Percentiles rank a stretch among this genome's conserved stretches.
These are phyloP conservation scores for Umimayanthus chanpuru DNA, from an alignment of 92 coral and sea anemone genomes.

Conservation along the genomic window DNA sequence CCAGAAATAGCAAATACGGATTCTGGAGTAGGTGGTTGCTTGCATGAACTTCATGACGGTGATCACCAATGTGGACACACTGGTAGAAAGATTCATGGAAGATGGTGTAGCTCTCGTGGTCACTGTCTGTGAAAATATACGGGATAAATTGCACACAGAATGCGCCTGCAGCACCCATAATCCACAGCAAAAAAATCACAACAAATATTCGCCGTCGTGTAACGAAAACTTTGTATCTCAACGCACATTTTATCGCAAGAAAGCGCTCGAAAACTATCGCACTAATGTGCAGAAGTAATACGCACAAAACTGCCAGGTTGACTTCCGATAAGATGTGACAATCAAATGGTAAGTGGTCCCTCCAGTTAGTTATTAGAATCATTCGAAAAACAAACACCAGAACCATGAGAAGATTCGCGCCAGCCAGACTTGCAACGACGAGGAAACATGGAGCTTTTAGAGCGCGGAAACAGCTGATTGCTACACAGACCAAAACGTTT, in stretches of 20 bases:
- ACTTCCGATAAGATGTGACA: slow-evolving; percentile 37
- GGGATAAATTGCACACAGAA: slow-evolving; percentile 30
- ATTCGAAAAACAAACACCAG: slow-evolving; percentile 8
- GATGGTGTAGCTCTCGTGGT: background rate
- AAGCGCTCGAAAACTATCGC: slow-evolving; percentile 23
- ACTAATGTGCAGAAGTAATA: slow-evolving; percentile 27
- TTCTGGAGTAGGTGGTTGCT: background rate
- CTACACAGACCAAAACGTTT: slow-evolving; percentile 25
- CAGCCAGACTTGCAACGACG: slow-evolving; percentile 18
- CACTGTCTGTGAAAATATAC: slow-evolving; percentile 1
- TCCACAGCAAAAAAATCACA: slow-evolving; percentile 9
- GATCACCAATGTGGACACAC: background rate
- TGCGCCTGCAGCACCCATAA: background rate
- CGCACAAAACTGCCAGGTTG: slow-evolving; percentile 17
- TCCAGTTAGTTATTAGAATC: slow-evolving; percentile 8
- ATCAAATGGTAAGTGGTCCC: slow-evolving; percentile 22
- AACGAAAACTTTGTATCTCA: slow-evolving; percentile 9
- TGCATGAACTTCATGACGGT: background rate
- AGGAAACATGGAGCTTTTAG: slow-evolving; percentile 16
- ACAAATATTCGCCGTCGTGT: slow-evolving; percentile 6
- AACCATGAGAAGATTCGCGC: slow-evolving; percentile 20
- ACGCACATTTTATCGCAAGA: slow-evolving; percentile 27
- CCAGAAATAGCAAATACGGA: slow-evolving; percentile 14
- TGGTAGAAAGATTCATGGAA: slow-evolving; percentile 39
- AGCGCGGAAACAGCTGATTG: slow-evolving; percentile 17